Percentiles rank a stretch among this genome's conserved stretches.
Conservation (phyloP, 2,888 invertebrate species). For the Laothoe populi region DNA sequence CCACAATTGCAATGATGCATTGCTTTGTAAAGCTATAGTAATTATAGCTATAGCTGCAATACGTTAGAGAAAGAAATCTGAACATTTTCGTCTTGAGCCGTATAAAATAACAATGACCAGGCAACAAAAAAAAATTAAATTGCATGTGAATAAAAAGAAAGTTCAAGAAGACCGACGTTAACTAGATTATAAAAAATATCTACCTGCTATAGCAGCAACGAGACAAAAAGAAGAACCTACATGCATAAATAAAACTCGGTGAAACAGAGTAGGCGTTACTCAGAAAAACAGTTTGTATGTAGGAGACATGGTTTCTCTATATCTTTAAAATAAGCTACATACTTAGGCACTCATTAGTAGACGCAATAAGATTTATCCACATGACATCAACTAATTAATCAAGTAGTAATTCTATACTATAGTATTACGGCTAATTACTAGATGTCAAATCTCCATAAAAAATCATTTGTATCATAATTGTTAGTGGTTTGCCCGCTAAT, state of each 20-base stretch:
- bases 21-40: background rate
- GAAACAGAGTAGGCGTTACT: background rate
- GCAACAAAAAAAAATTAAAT: background rate
- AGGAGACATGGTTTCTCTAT: background rate
- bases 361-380: no score
- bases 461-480: no score
- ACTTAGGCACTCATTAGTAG: no score
- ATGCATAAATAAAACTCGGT: background rate
- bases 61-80: background rate
- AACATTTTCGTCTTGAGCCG: background rate
- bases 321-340: no score
- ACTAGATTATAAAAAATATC: background rate
- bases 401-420: no score
- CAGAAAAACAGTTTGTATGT: background rate
- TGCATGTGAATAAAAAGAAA: background rate
- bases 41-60: no score
- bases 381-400: no score
- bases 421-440: no score
- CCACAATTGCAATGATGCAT: background rate
- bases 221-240: background rate
- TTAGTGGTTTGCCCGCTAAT: no score
- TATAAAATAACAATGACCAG: background rate
- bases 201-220: background rate
- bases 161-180: background rate
- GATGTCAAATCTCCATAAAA: no score